Conservation (phyloP, 2,888 invertebrate genomes). For the Coelopa pilipes region DNA sequence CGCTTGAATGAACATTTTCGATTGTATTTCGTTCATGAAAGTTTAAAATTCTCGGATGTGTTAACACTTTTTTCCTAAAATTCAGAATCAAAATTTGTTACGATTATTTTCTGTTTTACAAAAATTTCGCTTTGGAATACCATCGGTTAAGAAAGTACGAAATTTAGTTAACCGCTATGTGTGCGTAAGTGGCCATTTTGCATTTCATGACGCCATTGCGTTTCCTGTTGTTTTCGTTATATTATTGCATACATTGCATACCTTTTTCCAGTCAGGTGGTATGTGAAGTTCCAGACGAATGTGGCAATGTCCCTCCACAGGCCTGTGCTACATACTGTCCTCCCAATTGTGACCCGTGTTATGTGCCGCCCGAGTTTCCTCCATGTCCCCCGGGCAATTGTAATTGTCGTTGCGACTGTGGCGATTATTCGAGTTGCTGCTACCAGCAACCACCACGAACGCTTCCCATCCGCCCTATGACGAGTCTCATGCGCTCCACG, state of each 20-base stretch:
- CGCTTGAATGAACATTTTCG: slow-evolving; percentile 34
- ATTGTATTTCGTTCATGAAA: slow-evolving; percentile 41
- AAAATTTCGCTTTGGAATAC: slow-evolving; percentile 34
- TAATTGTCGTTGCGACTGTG: slow-evolving; percentile 53
- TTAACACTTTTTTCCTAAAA: slow-evolving; percentile 37
- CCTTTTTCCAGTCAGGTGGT: slow-evolving; percentile 41
- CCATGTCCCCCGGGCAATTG: slow-evolving; percentile 52
- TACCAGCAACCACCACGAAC: slow-evolving; percentile 63
- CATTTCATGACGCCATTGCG: neutral
- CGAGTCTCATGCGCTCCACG: slow-evolving; percentile 70
- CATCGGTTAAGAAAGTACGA: slow-evolving; percentile 10
- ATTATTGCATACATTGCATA: neutral
- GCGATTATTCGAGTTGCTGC: slow-evolving; percentile 58
- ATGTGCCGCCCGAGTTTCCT: slow-evolving; percentile 50
- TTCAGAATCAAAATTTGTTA: slow-evolving; percentile 42
- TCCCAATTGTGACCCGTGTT: slow-evolving; percentile 50
- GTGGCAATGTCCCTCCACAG: slow-evolving; percentile 33
- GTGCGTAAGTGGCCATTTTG: slow-evolving; percentile 45
- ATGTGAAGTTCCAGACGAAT: slow-evolving; percentile 45
- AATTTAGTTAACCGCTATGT: slow-evolving; percentile 40
- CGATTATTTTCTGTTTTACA: slow-evolving; percentile 37
- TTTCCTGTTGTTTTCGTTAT: neutral
- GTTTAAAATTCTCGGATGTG: slow-evolving; percentile 42
- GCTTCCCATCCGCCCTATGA: slow-evolving; percentile 56
- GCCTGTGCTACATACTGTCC: slow-evolving; percentile 45